Conservation (phyloP, 2,113 vertebrate species). For the Tychaedon coryphoeus region DNA sequence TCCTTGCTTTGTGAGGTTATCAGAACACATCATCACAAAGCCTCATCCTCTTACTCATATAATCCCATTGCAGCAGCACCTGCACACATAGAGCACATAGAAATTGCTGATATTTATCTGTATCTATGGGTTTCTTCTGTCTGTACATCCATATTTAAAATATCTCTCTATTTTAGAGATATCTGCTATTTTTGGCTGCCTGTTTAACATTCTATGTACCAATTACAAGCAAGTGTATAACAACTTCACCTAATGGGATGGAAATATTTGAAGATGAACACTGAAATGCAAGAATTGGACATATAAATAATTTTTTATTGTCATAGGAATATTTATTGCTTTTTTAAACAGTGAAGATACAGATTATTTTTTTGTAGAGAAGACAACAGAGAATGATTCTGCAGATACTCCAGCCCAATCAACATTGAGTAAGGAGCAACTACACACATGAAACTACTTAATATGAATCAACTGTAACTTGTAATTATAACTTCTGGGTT, state of each 20-base stretch:
- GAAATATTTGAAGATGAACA: neutral
- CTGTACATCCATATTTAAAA: neutral
- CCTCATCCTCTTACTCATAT: neutral
- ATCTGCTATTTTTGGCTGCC: neutral
- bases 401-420: neutral
- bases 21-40: neutral
- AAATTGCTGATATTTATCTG: neutral
- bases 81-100: neutral
- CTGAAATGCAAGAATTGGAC: neutral
- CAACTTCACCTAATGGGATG: neutral
- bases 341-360: neutral
- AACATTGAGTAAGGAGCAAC: neutral
- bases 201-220: neutral
- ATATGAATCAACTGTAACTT: neutral
- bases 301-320: neutral
- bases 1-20: neutral
- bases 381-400: neutral
- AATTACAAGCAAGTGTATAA: neutral
- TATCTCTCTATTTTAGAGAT: neutral
- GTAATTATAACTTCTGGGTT: neutral
- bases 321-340: neutral
- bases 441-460: neutral
- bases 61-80: neutral
- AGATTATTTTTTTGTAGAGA: neutral
- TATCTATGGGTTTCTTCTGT: neutral